Evolutionary conservation across 2,113 vertebrate species (phyloP), one percentile per base, ranked within the genome.

Genomic region (Lasiurus cinereus): DNA sequence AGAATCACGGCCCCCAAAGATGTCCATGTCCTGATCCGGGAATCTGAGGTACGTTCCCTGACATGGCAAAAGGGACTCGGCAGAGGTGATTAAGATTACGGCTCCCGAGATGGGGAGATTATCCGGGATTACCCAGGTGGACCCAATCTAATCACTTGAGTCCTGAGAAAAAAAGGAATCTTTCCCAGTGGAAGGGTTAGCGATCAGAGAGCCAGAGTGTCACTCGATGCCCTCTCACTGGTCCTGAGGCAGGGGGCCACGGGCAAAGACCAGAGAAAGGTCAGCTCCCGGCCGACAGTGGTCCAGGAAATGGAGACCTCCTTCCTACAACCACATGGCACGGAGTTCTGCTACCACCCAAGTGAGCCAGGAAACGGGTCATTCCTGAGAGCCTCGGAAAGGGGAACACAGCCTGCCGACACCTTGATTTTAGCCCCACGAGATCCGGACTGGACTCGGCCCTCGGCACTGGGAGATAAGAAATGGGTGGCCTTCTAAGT

Each of bases 111-210:
- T 27, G 46, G 56, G 21, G 21, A 87, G 77, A 80, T 48, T 70
- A 76, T 52, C 83, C 66, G 19, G n/a, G 86, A 64, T 84, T 70
- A 91, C 24, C 78, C 36, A 59, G 72, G 67, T 43, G 46, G 73
- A 56, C 13, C 18, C 43, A 52, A 33, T n/a, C 48, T 54, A 80
- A 88, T 85, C 95, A 50, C 74, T 8, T 29, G 79, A 88, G n/a
- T 36, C 39, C 83, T 89, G 76, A 52, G 19, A 94, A 94, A 72
- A 36, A 48, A 8, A 22, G 87, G 94, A 31, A 2, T 8, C 10
- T 43, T 59, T 82, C 85, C 82, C 31, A 83, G 91, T 6, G 1
- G 33, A 95, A 95, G 59, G 33, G 62, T 72, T 74, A 62, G 73
- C 64, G 56, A 46, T 62, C 36, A 13, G 19, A 19, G 33, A 46